Base-by-base conservation (phyloP, 2,888 invertebrate genomes). In the Diaphora mendica region DNA sequence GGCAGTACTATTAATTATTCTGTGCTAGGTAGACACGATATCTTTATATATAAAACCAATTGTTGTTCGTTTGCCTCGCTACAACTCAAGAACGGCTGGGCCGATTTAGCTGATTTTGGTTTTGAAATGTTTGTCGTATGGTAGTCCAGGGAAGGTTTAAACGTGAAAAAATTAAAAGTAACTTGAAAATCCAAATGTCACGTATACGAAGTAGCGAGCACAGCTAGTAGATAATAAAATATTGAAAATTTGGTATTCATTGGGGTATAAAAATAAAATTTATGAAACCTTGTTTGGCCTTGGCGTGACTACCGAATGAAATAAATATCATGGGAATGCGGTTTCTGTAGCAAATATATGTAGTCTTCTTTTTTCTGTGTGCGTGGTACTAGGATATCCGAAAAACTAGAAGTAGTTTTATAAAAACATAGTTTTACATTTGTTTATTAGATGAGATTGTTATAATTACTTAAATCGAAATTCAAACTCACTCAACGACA, bases 301-400 rank as follows among this genome's bases (percentile, higher is more conserved):
- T 81, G 62, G 77, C 81, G 79, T 80, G 79, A 75, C 70, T 66
- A 26, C n/a, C 48, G 39, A 69, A 51, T 66, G 70, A 70, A 81
- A 55, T 23, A 55, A 81, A n/a, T 3, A 73, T 77, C 77, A 73
- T 75, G 73, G n/a, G 64, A 59, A 30, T 65, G 42, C 26, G 15
- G 30, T 70, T 79, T 71, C 66, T 39, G 5, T 13, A n/a, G 33
- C 30, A 13, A 7, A 59, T 26, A 51, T 51, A 5, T 17, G 5
- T 8, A 39, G 39, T 39, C 39, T 51, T n/a, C n/a, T 59, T 59
- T n/a, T 26, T 59, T 59, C 8, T 59, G 13, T 11, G 3, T 55
- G 3, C n/a, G 11, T 26, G 13, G n/a, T 55, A 55, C 55, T 55
- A 55, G 55, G 55, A 55, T 11, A 55, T 13, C n/a, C 8, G 55